Conservation (phyloP, 2,797 vertebrate species). For the Enteromius trimaculatus region DNA sequence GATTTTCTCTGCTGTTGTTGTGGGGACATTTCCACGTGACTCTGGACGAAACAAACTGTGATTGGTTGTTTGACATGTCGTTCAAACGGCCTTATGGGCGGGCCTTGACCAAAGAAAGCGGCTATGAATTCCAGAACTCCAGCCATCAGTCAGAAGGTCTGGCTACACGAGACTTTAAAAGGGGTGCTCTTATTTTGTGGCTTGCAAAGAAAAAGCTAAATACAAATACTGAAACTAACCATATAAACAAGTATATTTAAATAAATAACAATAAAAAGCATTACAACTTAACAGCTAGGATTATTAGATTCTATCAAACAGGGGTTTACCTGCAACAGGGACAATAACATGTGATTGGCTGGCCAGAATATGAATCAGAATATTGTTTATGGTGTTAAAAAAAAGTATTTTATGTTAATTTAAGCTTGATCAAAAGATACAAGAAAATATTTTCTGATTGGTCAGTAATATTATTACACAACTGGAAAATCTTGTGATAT, state of each 20-base stretch:
- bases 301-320: background rate
- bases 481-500: background rate
- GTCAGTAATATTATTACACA: background rate
- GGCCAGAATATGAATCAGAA: background rate
- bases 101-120: too few relatives aligned
- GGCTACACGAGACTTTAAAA: too few relatives aligned
- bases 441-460: too few relatives aligned
- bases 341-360: background rate
- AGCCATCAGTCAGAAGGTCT: too few relatives aligned
- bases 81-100: too few relatives aligned
- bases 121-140: too few relatives aligned
- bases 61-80: too few relatives aligned
- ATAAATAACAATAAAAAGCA: background rate
- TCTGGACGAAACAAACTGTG: too few relatives aligned
- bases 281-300: background rate
- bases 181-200: background rate
- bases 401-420: background rate
- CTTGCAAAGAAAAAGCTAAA: background rate
- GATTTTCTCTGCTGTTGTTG: too few relatives aligned
- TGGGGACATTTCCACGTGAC: too few relatives aligned
- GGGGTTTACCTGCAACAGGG: background rate
- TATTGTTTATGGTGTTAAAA: background rate
- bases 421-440: background rate
- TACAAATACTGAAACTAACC: background rate
- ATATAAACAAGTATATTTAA: background rate